Evolutionary conservation across 2,113 vertebrate species (phyloP), one percentile per base, ranked within the genome.

Genomic region (Nicator chloris): DNA sequence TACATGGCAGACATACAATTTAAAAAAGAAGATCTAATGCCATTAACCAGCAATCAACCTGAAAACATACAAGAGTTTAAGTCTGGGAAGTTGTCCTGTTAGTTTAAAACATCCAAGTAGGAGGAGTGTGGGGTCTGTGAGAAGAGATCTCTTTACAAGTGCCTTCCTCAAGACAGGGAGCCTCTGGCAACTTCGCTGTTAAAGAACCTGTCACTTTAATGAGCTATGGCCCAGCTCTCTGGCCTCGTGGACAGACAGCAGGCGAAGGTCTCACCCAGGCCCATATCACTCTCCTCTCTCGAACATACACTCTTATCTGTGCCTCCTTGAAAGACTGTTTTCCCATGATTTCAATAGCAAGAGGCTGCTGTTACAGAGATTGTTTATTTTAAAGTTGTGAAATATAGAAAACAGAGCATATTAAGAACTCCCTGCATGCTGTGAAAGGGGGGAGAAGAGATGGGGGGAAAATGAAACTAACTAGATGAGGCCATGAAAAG

Each of bases 241-340:
- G 8, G 49, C n/a, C 73, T 4, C 0, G 30, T 0, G 13, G 39
- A 50, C 5, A 78, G 18, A 35, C 18, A 64, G 3, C 21, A 33
- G 53, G 28, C 44, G 7, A 31, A 47, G 27, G 47, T 28, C 73
- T 65, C 65, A 42, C 27, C 13, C 10, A 27, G 30, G 49, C 57
- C 44, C 4, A 0, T 5, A 21, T 5, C 19, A 5, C 4, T 23
- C 59, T 73, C 39, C 66, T 64, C 45, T 73, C 44, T 37, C 10
- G 4, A 64, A 56, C 37, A 79, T 3, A 44, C 12, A 16, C n/a
- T 30, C 47, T 53, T 45, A 51, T 47, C 84, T 64, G 9, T 2
- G 64, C 15, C 73, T 33, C 53, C 50, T 5, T 31, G 4, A 1
- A 15, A 42, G 17, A 56, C 57, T 82, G 44, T 12, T 68, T 28